These are phyloP conservation scores for Druon quercuslanigerum DNA, from an alignment of 1,140 invertebrate species.

Conservation along the genomic window DNA sequence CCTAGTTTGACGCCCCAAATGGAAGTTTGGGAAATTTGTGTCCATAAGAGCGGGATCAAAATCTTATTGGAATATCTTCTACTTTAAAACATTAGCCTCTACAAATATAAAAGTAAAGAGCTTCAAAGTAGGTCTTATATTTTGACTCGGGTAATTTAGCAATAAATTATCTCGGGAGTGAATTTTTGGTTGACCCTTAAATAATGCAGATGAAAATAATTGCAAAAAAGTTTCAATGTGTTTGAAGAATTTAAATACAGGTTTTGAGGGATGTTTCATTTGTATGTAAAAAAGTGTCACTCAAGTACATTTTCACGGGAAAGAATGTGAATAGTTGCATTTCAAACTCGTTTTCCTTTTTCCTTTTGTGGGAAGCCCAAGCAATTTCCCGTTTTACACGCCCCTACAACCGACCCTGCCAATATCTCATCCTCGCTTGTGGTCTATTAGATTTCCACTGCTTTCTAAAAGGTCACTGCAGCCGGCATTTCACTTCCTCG, in stretches of 20 bases:
- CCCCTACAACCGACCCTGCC: slow-evolving; percentile 49
- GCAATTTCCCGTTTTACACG: slow-evolving; percentile 24
- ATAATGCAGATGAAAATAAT: too few species aligned
- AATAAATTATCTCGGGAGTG: too few species aligned
- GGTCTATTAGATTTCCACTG: slow-evolving; percentile 70
- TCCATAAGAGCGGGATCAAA: too few species aligned
- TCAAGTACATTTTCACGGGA: background rate
- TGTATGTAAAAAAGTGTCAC: slow-evolving; percentile 6
- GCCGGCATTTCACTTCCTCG: slow-evolving; percentile 26
- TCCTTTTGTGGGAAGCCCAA: background rate
- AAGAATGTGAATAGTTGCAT: slow-evolving; percentile 27
- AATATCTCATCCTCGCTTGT: slow-evolving; percentile 65
- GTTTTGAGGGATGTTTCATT: background rate
- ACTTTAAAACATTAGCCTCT: too few species aligned
- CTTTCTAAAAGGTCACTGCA: slow-evolving; percentile 53
- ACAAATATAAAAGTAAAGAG: too few species aligned
- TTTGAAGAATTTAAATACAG: background rate
- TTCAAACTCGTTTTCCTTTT: background rate
- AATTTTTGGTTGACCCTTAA: too few species aligned
- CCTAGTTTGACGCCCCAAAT: too few species aligned
- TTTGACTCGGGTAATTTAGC: too few species aligned
- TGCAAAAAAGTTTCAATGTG: background rate
- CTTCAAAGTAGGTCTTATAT: too few species aligned
- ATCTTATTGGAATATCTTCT: too few species aligned
- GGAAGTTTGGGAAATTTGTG: too few species aligned